These are phyloP conservation scores for Nothoprocta perdicaria DNA, from an alignment of 2,113 vertebrate species.

Conservation along the genomic window DNA sequence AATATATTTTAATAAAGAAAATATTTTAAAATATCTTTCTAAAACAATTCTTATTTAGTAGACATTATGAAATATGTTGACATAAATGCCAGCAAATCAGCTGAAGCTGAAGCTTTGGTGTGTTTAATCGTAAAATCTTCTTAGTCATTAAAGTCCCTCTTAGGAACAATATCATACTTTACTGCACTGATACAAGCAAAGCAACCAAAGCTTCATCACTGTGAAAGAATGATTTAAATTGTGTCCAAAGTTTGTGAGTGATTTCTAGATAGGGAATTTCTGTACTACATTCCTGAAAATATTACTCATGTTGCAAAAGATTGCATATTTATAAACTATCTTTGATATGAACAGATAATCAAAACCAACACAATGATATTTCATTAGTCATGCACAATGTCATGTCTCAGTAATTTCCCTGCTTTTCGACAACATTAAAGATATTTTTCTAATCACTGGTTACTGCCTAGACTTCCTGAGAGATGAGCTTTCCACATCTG, in stretches of 20 bases:
- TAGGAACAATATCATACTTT: background rate
- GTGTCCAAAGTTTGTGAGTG: background rate
- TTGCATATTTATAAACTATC: background rate
- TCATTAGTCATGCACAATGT: rapidly evolving
- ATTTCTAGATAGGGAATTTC: background rate
- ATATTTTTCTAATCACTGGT: background rate
- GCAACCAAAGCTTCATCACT: background rate
- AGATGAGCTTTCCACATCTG: background rate
- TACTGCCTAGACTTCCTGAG: background rate
- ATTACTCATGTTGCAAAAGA: background rate
- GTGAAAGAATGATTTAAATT: background rate
- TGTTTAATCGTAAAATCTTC: background rate
- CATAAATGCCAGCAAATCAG: background rate
- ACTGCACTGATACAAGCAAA: background rate
- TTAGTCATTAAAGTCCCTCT: background rate
- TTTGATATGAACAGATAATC: background rate
- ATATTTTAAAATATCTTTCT: background rate
- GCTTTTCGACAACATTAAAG: background rate
- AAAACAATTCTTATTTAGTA: background rate
- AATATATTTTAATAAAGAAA: background rate
- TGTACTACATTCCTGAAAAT: background rate
- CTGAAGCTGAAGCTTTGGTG: background rate
- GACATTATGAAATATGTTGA: background rate
- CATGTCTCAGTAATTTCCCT: background rate
- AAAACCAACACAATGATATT: background rate